phyloP scores from a whole-genome alignment of 1,140 invertebrate species.

The Pachypsylla venusta region DNA sequence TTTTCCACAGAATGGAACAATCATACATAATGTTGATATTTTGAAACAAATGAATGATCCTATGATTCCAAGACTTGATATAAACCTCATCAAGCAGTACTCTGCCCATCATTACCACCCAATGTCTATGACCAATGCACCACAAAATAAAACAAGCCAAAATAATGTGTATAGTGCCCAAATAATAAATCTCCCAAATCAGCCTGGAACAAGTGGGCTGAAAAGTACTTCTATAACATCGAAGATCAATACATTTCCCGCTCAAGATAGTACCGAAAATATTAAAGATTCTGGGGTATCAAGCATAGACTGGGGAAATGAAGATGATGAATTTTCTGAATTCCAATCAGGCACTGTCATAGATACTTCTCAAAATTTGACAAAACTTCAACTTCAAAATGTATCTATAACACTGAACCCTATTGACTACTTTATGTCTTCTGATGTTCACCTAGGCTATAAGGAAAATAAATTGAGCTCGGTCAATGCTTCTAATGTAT shows the following conservation, averaged over 20 bases:
- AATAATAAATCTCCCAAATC: background rate
- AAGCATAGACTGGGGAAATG: slow-evolving; percentile 10
- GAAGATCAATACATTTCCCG: background rate
- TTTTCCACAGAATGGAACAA: slow-evolving; percentile 34
- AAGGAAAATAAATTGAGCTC: too few species aligned
- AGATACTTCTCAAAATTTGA: slow-evolving; percentile 9
- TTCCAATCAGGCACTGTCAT: slow-evolving; percentile 24
- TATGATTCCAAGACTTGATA: slow-evolving; percentile 37
- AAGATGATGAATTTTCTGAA: slow-evolving; percentile 26
- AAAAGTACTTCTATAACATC: slow-evolving; percentile 5
- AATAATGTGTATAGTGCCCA: background rate
- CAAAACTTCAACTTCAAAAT: background rate
- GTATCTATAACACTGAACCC: slow-evolving; percentile 1
- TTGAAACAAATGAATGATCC: slow-evolving; percentile 36
- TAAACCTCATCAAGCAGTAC: slow-evolving; percentile 10
- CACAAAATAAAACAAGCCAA: background rate
- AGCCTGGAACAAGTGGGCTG: background rate
- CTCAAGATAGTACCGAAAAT: too few species aligned
- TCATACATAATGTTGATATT: slow-evolving; percentile 35
- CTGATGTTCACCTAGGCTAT: background rate
- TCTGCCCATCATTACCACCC: background rate
- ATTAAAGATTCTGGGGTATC: too few species aligned
- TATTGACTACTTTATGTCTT: background rate
- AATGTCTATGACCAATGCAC: background rate
- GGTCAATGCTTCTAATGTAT: too few species aligned